These are phyloP conservation scores for Asarcornis scutulata DNA, from an alignment of 2,113 vertebrate genomes.

Conservation along the genomic window DNA sequence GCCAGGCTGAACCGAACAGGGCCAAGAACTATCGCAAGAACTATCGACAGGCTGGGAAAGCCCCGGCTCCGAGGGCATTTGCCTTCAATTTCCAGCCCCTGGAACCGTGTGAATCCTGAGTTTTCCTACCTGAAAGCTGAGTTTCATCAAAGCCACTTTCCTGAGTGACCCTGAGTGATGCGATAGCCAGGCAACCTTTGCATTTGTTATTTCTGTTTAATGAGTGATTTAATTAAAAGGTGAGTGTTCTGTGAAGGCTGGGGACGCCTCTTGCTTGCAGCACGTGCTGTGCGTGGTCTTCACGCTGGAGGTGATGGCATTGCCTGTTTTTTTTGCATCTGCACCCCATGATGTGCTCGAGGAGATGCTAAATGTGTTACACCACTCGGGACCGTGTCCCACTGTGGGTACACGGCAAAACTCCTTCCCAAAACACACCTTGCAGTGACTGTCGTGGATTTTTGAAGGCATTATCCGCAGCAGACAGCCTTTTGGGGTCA, in stretches of 20 bases:
- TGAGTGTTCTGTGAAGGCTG: rapidly evolving
- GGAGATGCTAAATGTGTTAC: not conserved
- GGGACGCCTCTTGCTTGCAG: not conserved
- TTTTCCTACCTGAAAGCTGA: not conserved
- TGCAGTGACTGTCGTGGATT: rapidly evolving
- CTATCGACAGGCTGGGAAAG: not conserved
- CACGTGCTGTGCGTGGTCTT: not conserved
- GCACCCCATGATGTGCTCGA: rapidly evolving
- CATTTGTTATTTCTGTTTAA: not conserved
- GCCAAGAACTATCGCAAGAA: not conserved
- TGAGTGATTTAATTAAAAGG: not conserved
- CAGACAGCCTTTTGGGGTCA: rapidly evolving
- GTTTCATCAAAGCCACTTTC: not conserved
- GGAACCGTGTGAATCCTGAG: rapidly evolving
- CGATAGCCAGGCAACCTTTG: not conserved
- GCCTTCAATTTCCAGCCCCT: not conserved
- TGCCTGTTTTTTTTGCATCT: not conserved
- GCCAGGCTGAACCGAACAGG: not conserved
- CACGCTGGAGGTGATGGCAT: not conserved
- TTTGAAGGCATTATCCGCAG: not conserved
- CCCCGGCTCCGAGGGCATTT: not conserved
- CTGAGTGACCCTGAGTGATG: rapidly evolving
- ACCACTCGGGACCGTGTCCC: too few relatives aligned
- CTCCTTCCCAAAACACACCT: not conserved
- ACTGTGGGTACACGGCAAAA: not conserved